Evolutionary conservation across 2,113 vertebrate species (phyloP).

Genomic region (Cinclus cinclus): DNA sequence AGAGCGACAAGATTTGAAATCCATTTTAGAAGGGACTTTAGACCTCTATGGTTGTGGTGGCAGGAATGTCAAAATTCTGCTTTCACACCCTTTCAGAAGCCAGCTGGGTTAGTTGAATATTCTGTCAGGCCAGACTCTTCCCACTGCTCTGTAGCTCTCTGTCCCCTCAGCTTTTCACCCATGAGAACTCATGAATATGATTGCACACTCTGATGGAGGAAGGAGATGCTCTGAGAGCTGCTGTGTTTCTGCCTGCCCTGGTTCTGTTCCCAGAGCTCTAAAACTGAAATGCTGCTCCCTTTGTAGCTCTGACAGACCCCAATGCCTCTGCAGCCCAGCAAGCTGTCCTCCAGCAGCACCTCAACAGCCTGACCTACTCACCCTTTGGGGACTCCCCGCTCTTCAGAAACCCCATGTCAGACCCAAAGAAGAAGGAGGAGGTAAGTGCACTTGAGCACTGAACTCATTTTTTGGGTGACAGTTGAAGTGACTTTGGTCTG

Average conservation of each 20-base stretch:
- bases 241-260: background rate
- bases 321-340: constrained; percentile 87
- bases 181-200: fast-evolving
- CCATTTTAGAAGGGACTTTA: background rate
- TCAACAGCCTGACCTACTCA: constrained; percentile 87
- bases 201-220: background rate
- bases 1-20: background rate
- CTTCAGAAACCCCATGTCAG: constrained; percentile 92
- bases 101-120: background rate
- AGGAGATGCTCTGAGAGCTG: background rate
- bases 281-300: background rate
- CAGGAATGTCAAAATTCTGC: background rate
- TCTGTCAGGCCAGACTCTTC: background rate
- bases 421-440: constrained; percentile 97
- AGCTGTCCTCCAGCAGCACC: constrained; percentile 89
- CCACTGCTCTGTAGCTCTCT: background rate
- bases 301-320: constrained; percentile 86
- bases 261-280: background rate
- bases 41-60: background rate
- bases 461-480: fast-evolving
- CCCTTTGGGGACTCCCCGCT: constrained; percentile 94
- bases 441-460: constrained; percentile 26
- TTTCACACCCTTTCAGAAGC: background rate
- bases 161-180: background rate
- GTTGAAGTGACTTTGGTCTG: background rate